These are phyloP conservation scores for Hypomesus transpacificus DNA, from an alignment of 2,113 vertebrate species.

Conservation along the genomic window DNA sequence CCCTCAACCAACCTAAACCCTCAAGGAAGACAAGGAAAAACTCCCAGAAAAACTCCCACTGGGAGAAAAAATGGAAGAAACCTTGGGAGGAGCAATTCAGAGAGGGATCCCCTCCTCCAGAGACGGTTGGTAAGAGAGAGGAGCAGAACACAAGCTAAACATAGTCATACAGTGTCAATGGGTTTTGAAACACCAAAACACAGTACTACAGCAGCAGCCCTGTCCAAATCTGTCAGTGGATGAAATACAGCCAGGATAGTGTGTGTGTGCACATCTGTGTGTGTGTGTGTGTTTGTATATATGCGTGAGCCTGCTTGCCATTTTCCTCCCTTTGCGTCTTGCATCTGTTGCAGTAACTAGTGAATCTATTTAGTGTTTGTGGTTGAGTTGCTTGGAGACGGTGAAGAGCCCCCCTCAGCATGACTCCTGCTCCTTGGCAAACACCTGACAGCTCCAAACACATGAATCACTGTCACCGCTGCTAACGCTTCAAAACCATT, in stretches of 20 bases:
- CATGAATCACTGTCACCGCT: conserved; percentile 36
- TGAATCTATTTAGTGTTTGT: conserved; percentile 32
- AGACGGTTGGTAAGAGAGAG: no score
- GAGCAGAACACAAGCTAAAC: no score
- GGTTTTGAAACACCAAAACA: no score
- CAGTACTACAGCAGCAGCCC: neutral
- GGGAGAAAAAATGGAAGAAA: no score
- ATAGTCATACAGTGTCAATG: no score
- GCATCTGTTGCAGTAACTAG: neutral
- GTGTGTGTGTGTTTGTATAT: neutral
- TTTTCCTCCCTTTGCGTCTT: conserved; percentile 13
- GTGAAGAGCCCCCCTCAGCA: conserved; percentile 10
- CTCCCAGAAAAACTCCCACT: no score
- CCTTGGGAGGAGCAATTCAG: no score
- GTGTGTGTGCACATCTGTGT: neutral
- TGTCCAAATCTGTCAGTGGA: conserved; percentile 19
- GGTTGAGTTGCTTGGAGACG: conserved; percentile 36
- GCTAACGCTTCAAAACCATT: conserved; percentile 11
- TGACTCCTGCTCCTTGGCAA: conserved; percentile 32
- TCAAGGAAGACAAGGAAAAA: no score
- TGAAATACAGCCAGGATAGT: conserved; percentile 24
- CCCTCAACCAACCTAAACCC: no score
- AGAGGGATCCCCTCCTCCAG: no score
- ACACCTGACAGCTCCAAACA: conserved; percentile 41
- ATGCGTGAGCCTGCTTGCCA: neutral